Percentiles rank a stretch among this genome's conserved stretches.
Evolutionary conservation across 2,113 vertebrate species (phyloP).

Genomic region (Vanacampus margaritifer): DNA sequence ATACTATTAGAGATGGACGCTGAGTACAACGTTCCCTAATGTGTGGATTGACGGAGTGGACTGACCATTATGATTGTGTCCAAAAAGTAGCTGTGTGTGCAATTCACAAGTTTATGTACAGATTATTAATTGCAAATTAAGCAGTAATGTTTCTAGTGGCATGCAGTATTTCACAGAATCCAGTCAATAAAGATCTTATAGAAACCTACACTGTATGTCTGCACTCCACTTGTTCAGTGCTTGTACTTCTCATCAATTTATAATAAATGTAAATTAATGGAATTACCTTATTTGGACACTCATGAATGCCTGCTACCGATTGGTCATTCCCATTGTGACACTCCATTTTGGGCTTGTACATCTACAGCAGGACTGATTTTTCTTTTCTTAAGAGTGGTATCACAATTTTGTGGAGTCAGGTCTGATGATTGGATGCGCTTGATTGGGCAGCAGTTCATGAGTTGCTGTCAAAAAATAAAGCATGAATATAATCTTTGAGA

Average conservation of each 20-base stretch:
- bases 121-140: constrained; percentile 28
- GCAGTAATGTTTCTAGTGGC: constrained; percentile 36
- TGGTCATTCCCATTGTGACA: neutral
- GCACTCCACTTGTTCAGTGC: neutral
- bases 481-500: no score
- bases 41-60: constrained; percentile 1
- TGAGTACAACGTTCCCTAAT: neutral
- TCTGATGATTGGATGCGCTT: neutral
- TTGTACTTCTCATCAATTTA: neutral
- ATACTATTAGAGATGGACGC: neutral
- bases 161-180: constrained; percentile 37
- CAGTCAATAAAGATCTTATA: constrained; percentile 51
- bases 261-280: neutral
- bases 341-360: neutral
- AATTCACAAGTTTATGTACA: constrained; percentile 40
- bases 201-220: constrained; percentile 5
- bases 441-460: neutral
- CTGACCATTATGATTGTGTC: neutral
- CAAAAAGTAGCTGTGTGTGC: neutral
- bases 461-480: no score
- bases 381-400: neutral
- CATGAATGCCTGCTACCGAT: neutral
- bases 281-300: neutral
- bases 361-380: neutral
- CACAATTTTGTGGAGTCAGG: no score